Percentiles rank a stretch among this genome's conserved stretches.
Evolutionary conservation across 2,113 vertebrate species (phyloP).

Genomic region (Pholis gunnellus): DNA sequence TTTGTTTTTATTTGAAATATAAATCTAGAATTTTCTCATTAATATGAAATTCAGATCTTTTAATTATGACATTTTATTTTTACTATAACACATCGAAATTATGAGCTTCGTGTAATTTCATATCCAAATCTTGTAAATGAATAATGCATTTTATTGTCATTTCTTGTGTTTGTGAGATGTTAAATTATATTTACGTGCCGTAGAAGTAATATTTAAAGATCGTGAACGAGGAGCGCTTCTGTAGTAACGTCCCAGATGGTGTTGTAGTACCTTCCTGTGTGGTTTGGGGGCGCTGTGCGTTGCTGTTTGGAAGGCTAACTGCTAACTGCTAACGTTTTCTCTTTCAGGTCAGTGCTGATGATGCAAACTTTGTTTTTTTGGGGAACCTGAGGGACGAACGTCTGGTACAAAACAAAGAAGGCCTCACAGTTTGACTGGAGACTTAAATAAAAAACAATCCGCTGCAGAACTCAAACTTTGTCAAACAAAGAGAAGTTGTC

Average conservation of each 20-base stretch:
- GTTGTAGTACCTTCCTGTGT: not conserved
- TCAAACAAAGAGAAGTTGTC: slow-evolving; percentile 25
- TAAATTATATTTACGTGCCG: not conserved
- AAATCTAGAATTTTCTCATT: not conserved
- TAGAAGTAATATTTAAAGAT: not conserved
- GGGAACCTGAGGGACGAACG: slow-evolving; percentile 28
- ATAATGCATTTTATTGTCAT: not conserved
- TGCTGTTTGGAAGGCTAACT: not conserved
- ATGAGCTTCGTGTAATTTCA: not conserved
- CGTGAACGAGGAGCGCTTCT: not conserved
- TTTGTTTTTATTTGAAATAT: not conserved
- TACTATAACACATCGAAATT: not conserved
- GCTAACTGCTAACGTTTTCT: not conserved
- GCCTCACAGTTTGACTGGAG: not conserved
- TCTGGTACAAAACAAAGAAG: not conserved
- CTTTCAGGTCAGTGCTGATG: not conserved
- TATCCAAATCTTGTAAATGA: not conserved
- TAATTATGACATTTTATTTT: not conserved
- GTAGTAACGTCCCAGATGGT: not conserved
- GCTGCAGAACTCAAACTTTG: not conserved
- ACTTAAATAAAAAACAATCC: not conserved
- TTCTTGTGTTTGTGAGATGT: not conserved
- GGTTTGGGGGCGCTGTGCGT: not conserved
- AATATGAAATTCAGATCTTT: not conserved
- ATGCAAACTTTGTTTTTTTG: not conserved